Conservation (phyloP, 1,140 invertebrate species). For the Panulirus ornatus region DNA sequence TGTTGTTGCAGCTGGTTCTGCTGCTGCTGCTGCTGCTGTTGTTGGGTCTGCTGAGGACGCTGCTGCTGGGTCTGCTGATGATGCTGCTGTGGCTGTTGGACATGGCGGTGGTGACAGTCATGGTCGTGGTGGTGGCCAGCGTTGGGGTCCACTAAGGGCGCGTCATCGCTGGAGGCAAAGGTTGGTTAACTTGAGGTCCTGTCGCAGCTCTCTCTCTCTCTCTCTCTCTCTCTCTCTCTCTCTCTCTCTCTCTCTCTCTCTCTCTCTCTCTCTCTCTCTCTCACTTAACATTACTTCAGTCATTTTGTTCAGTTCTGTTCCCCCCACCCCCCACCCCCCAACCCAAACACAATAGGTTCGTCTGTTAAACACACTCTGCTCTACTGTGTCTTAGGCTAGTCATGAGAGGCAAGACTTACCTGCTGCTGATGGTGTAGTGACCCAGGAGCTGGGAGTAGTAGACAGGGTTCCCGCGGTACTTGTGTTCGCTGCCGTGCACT, state of each 20-base stretch:
- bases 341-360: neutral
- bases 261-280: neutral
- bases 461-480: neutral
- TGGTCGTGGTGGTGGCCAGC: constrained; percentile 32
- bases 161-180: constrained; percentile 14
- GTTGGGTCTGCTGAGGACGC: constrained; percentile 29
- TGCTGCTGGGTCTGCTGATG: constrained; percentile 32
- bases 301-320: no score
- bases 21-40: constrained; percentile 50
- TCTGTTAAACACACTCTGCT: neutral
- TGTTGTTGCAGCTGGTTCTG: constrained; percentile 30
- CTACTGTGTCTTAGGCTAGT: neutral
- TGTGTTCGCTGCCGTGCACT: neutral
- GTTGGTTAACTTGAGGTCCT: neutral
- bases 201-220: neutral
- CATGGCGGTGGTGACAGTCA: constrained; percentile 42
- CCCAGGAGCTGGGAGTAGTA: constrained; percentile 43
- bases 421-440: constrained; percentile 39
- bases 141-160: constrained; percentile 16
- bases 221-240: neutral
- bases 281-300: neutral
- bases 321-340: no score
- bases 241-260: constrained; percentile 6
- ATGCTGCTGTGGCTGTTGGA: constrained; percentile 21
- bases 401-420: neutral